Evolutionary conservation across 2,888 invertebrate species (phyloP), one percentile per base, ranked within the genome.

Genomic region (Chrysolina haemoptera): DNA sequence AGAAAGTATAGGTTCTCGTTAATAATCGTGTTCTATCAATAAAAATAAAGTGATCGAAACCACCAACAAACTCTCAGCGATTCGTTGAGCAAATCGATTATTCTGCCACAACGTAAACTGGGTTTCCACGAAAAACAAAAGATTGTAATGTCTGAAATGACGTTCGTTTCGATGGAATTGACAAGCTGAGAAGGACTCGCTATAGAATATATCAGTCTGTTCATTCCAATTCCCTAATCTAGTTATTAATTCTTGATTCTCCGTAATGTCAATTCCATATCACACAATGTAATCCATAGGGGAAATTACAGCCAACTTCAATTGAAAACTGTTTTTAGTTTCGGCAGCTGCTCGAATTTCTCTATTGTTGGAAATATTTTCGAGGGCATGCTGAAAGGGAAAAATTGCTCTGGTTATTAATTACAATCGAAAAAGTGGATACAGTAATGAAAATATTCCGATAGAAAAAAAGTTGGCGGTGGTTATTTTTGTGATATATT

Each of bases 211-310:
- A 59, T 59, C 59, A 22, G 59, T 27, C n/a, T 14, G 59, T 59
- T 59, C 27, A 59, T 27, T 59, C 35, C 59, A 59, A 59, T 59
- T 59, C 59, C 59, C 59, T 27, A 59, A 59, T 59, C 59, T 59
- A 59, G 59, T 59, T 59, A 59, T 59, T 59, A 59, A 59, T 59
- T 59, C 59, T 59, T 59, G 22, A 59, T 35, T 59, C 53, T 59
- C 59, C 59, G 18, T 59, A 35, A 27, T 27, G 59, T 59, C 59
- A 59, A 59, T 59, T 59, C 35, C 59, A 59, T 35, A 59, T 59
- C 59, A 59, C 59, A 59, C 35, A 27, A 59, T 35, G 35, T 14
- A 59, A 12, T 59, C 59, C 59, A n/a, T 9, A n/a, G 59, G 50
- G 59, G 59, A 59, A 59, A 59, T 35, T 59, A n/a, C 59, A 59